Evolutionary conservation across 1,140 invertebrate genomes (phyloP).

Genomic region (Mactra quadrangularis): DNA sequence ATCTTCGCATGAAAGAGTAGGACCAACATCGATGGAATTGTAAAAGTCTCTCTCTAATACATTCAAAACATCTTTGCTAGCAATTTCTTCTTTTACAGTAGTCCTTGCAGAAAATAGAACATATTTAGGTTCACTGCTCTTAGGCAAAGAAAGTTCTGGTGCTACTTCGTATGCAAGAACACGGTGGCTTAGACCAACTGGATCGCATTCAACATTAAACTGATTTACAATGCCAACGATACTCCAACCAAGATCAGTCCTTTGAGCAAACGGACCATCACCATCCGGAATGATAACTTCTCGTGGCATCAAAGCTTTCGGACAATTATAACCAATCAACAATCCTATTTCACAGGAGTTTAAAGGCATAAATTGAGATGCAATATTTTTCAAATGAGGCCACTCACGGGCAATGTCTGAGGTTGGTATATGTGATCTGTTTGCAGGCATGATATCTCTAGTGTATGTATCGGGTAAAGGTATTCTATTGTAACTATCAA

Average conservation of each 20-base stretch:
- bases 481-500: background rate
- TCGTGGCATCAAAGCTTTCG: conserved; percentile 32
- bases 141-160: background rate
- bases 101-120: background rate
- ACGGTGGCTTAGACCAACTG: conserved; percentile 45
- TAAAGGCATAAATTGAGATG: background rate
- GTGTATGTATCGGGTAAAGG: conserved; percentile 25
- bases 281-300: conserved; percentile 24
- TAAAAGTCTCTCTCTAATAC: conserved; percentile 1
- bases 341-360: conserved; percentile 43
- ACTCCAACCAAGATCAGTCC: conserved; percentile 55
- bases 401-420: conserved; percentile 5
- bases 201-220: background rate
- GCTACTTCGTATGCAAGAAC: conserved; percentile 20
- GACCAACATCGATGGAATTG: background rate
- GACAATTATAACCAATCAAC: conserved; percentile 59
- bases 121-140: background rate
- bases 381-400: conserved; percentile 39
- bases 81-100: background rate
- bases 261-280: conserved; percentile 40
- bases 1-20: background rate
- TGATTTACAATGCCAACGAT: conserved; percentile 42
- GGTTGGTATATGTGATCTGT: conserved; percentile 28
- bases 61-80: background rate
- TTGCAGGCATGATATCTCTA: conserved; percentile 49